Evolutionary conservation across 2,888 invertebrate genomes (phyloP).

Genomic region (Pseudanteris insignis): DNA sequence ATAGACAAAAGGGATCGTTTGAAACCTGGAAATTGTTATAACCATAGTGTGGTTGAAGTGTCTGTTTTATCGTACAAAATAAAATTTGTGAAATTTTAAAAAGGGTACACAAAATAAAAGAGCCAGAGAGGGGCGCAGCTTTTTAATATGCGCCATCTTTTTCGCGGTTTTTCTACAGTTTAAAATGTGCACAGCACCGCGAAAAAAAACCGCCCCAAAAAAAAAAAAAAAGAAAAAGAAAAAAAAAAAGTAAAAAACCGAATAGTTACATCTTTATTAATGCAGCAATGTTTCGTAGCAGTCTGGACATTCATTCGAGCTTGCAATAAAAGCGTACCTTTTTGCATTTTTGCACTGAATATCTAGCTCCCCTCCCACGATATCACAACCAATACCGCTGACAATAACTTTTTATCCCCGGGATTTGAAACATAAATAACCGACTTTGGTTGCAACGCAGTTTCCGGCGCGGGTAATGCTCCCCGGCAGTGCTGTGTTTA

Average conservation of each 20-base stretch:
- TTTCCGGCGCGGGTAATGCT: slow-evolving; percentile 22
- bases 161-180: too few relatives aligned
- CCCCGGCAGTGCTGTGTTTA: slow-evolving; percentile 26
- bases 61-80: too few relatives aligned
- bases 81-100: too few relatives aligned
- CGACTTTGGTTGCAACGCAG: slow-evolving; percentile 33
- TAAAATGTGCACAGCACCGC: slow-evolving; percentile 6
- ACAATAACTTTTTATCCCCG: slow-evolving; percentile 41
- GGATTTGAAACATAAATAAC: slow-evolving; percentile 46
- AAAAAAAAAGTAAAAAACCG: too few relatives aligned
- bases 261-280: slow-evolving; percentile 32
- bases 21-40: too few relatives aligned
- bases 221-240: too few relatives aligned
- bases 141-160: too few relatives aligned
- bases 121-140: too few relatives aligned
- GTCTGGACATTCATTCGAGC: slow-evolving; percentile 5
- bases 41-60: too few relatives aligned
- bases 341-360: too few relatives aligned
- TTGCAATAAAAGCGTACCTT: slow-evolving; percentile 3
- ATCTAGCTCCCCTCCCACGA: slow-evolving; percentile 9
- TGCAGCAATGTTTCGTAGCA: slow-evolving; percentile 1
- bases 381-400: slow-evolving; percentile 20
- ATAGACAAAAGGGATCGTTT: too few relatives aligned
- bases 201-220: slow-evolving; percentile 4
- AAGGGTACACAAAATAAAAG: too few relatives aligned